A percentile compares a stretch with the other conserved stretches of the same genome.
Conservation (phyloP, 2,113 vertebrate species). For the Cepphus grylle region DNA sequence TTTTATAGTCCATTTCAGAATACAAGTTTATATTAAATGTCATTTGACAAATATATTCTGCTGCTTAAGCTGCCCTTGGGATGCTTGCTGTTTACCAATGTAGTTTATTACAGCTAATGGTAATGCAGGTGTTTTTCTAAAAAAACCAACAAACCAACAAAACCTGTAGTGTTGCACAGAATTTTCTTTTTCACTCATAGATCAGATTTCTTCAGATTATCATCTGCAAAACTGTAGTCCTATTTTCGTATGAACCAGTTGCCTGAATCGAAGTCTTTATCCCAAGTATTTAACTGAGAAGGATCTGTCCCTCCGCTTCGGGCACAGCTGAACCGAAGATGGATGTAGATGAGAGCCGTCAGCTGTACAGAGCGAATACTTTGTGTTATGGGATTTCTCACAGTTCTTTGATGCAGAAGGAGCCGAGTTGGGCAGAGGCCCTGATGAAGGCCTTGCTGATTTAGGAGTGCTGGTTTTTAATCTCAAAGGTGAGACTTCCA, state of each 20-base stretch:
- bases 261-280: neutral
- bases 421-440: neutral
- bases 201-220: neutral
- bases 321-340: neutral
- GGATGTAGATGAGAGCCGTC: neutral
- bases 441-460: neutral
- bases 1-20: neutral
- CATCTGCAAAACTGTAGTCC: neutral
- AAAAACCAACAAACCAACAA: neutral
- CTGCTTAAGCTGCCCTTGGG: neutral
- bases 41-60: neutral
- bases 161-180: neutral
- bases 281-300: neutral
- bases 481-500: neutral
- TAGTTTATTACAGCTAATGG: neutral
- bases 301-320: neutral
- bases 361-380: neutral
- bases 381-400: neutral
- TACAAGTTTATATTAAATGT: neutral
- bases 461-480: neutral
- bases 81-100: neutral
- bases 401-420: neutral
- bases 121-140: neutral
- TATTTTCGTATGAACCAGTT: neutral
- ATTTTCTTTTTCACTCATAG: neutral